Evolutionary conservation across 2,888 invertebrate genomes (phyloP).

Genomic region (Hartigia nigra): DNA sequence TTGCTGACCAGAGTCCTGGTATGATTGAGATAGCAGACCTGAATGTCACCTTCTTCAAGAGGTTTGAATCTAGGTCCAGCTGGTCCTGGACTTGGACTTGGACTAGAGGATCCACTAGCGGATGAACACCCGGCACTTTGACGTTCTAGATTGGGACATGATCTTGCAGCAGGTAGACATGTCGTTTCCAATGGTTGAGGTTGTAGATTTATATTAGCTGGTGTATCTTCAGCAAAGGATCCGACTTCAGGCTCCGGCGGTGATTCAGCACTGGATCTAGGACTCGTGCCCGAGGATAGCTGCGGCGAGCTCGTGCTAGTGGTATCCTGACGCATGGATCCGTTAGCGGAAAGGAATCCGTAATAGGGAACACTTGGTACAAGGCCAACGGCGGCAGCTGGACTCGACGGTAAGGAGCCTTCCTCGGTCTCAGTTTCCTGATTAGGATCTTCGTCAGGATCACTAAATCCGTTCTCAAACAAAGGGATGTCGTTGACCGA

Average conservation of each 20-base stretch:
- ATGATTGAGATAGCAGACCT: conserved; percentile 82
- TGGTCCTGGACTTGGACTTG: conserved; percentile 63
- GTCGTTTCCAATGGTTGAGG: conserved; percentile 47
- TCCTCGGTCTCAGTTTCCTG: conserved; percentile 67
- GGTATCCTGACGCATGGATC: conserved; percentile 64
- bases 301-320: conserved; percentile 63
- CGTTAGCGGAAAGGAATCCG: conserved; percentile 66
- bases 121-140: conserved; percentile 71
- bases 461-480: conserved; percentile 53
- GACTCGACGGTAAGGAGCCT: conserved; percentile 60
- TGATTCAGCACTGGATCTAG: conserved; percentile 22
- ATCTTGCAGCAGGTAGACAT: conserved; percentile 66
- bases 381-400: conserved; percentile 65
- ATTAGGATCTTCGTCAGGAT: conserved; percentile 41
- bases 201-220: conserved; percentile 28
- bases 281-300: conserved; percentile 43
- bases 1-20: conserved; percentile 82
- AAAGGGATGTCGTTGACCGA: conserved; percentile 51
- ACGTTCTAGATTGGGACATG: conserved; percentile 68
- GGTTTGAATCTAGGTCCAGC: conserved; percentile 76
- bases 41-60: conserved; percentile 77
- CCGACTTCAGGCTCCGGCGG: conserved; percentile 23
- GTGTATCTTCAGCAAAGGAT: conserved; percentile 24
- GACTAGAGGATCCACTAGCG: conserved; percentile 64
- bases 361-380: conserved; percentile 67